Conservation (phyloP, 30 jellyfish, hydroid and myxozoan genomes). For the Turritopsis rubra region DNA sequence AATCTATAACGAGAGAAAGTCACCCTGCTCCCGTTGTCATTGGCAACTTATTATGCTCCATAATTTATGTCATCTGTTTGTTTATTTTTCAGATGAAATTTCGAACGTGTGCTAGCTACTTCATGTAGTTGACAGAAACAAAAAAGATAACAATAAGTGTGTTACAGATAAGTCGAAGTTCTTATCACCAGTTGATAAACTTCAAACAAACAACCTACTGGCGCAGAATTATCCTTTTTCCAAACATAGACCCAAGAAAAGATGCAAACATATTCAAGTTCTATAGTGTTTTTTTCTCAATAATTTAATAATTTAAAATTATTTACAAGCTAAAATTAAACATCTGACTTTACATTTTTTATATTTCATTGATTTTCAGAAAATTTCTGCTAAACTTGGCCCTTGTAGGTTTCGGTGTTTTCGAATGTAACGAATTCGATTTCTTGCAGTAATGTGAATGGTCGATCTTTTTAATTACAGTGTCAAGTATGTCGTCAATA, state of each 20-base stretch:
- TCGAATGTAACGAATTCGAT: not conserved
- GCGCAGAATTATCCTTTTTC: not conserved
- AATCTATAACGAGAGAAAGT: too few species aligned
- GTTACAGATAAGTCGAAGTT: not conserved
- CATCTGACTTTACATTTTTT: not conserved
- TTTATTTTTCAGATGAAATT: too few species aligned
- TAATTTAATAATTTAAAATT: too few species aligned
- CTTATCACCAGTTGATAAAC: too few species aligned
- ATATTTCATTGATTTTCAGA: not conserved
- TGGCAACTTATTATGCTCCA: too few species aligned
- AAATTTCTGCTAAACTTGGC: not conserved
- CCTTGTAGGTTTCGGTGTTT: not conserved
- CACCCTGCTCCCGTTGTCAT: too few species aligned
- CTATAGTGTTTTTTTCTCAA: too few species aligned
- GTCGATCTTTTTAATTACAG: constrained; percentile 18
- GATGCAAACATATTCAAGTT: not conserved
- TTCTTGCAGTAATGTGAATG: not conserved
- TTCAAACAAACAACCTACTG: not conserved
- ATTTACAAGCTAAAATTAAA: not conserved
- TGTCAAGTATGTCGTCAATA: constrained; percentile 11
- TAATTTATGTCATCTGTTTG: too few species aligned
- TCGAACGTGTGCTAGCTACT: too few species aligned
- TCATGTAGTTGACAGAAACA: not conserved
- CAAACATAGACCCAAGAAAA: not conserved
- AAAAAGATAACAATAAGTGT: not conserved